phyloP scores from a whole-genome alignment of 2,888 invertebrate genomes.

The Charanyca ferruginea region DNA sequence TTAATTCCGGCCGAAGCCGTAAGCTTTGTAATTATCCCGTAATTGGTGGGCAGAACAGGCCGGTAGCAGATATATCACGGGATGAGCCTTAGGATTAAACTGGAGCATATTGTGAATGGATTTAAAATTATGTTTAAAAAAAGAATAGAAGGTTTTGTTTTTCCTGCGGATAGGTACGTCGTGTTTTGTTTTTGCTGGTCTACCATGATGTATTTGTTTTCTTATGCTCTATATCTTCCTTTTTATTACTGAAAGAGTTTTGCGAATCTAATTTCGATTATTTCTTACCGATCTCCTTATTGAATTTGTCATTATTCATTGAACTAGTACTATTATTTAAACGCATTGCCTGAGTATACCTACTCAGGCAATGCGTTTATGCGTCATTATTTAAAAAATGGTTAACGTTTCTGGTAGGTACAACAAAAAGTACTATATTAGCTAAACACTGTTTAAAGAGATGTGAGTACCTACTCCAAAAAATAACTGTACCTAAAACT shows the following conservation, averaged over 20 bases:
- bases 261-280: no score
- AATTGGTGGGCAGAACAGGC: constrained; percentile 83
- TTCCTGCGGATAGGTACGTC: no score
- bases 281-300: no score
- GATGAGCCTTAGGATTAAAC: constrained; percentile 71
- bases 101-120: constrained; percentile 28
- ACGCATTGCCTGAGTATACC: no score
- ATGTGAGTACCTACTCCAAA: neutral
- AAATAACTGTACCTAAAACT: constrained; percentile 20
- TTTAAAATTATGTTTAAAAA: constrained; percentile 22
- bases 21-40: constrained; percentile 87
- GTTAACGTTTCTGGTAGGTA: no score
- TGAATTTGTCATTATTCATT: no score
- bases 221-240: neutral
- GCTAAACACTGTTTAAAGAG: neutral
- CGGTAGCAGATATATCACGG: constrained; percentile 87
- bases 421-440: no score
- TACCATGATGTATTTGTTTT: neutral
- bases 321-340: no score
- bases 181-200: neutral
- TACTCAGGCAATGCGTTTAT: no score
- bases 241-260: no score
- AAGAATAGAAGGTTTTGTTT: neutral
- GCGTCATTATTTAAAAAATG: no score
- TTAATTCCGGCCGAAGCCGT: constrained; percentile 70